Base-by-base conservation (phyloP, 1,140 invertebrate genomes). In the Oscheius sp. region DNA sequence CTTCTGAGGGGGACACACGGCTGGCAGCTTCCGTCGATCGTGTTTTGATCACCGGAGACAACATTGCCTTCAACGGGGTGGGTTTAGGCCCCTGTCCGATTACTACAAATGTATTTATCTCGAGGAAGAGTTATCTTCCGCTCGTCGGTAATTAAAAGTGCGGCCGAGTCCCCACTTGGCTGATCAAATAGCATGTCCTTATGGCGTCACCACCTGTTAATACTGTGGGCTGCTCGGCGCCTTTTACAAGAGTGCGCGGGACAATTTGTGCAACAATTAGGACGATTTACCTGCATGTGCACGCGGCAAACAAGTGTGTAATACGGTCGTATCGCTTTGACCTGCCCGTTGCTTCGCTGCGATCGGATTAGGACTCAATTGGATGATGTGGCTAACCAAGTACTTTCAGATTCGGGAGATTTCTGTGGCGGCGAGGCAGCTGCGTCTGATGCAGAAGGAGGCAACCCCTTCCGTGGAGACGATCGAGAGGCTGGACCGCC, bases 21-120 rank as follows among this genome's bases (percentile, higher is more conserved):
- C 38, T 63, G 18, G 61, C 65, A 15, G 29, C 63, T 20, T 4
- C 18, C 13, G 29, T 69, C 67, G 65, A 68, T 13, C 31, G 68
- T 13, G 38, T 71, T 13, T 32, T 71, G 3, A 71, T 71, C 31
- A 65, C 61, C 34, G 68, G 68, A 7, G 68, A 71, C 18, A 71
- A 65, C 29, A 38, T 71, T 35, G 28, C 29, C 20, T 15, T 45
- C 31, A 34, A 71, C 15, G 65, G 23, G 32, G 67, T 69, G 28
- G 10, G 31, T 13, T 3, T 26, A 68, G 66, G n/a, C n/a, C n/a
- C n/a, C n/a, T n/a, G n/a, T n/a, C n/a, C n/a, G n/a, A n/a, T n/a
- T n/a, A n/a, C n/a, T n/a, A n/a, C n/a, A n/a, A n/a, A n/a, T n/a
- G n/a, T n/a, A n/a, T n/a, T n/a, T n/a, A n/a, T n/a, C n/a, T n/a